Conservation (phyloP, 2,888 invertebrate genomes). For the Anodontia alba region DNA sequence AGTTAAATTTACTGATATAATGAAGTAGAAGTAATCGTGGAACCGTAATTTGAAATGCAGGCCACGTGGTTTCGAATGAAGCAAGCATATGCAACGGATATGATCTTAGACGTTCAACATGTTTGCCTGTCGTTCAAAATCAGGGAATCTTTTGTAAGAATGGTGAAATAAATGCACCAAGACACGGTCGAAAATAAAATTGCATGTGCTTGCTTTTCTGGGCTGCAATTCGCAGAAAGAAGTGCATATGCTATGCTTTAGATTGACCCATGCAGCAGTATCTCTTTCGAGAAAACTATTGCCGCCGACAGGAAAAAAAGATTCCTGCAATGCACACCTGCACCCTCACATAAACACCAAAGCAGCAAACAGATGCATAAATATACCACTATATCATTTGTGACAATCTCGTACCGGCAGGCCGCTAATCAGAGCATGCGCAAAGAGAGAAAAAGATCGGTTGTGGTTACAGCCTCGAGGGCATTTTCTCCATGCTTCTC, state of each 20-base stretch:
- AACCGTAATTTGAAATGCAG: constrained; percentile 62
- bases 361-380: constrained; percentile 15
- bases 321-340: neutral
- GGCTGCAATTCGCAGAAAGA: neutral
- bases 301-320: neutral
- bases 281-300: neutral
- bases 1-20: constrained; percentile 59
- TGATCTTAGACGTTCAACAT: constrained; percentile 41
- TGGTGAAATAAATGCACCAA: neutral
- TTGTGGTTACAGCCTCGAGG: constrained; percentile 19
- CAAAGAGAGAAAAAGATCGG: constrained; percentile 31
- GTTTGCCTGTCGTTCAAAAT: constrained; percentile 59
- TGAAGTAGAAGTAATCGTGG: constrained; percentile 49
- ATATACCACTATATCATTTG: constrained; percentile 50
- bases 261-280: neutral
- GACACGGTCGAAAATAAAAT: constrained; percentile 4
- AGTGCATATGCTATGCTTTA: constrained; percentile 2
- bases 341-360: constrained; percentile 9
- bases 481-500: neutral
- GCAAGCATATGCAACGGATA: constrained; percentile 54
- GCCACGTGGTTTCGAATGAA: constrained; percentile 63
- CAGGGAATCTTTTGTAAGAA: constrained; percentile 53
- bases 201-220: neutral
- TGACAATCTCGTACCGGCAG: constrained; percentile 54
- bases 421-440: constrained; percentile 11